phyloP scores from a whole-genome alignment of 2,888 invertebrate species.

The Tipula lateralis region DNA sequence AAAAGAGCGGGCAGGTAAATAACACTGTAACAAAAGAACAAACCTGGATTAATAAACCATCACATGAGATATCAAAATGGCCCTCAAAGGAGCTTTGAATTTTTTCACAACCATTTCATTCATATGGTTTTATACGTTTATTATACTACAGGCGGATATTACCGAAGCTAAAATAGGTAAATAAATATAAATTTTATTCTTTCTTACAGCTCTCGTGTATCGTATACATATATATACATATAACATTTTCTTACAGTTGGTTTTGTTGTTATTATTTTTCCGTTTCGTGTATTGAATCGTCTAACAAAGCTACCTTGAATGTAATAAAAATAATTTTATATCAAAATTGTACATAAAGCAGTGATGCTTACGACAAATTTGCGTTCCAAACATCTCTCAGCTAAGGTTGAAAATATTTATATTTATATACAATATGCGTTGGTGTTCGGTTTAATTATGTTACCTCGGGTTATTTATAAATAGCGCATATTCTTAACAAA shows the following conservation, averaged over 20 bases:
- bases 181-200: constrained; percentile 28
- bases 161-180: constrained; percentile 35
- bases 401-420: too few relatives aligned
- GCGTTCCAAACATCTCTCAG: too few relatives aligned
- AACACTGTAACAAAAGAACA: neutral
- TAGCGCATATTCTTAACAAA: too few relatives aligned
- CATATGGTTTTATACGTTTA: constrained; percentile 35
- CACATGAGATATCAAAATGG: constrained; percentile 34
- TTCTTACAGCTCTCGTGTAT: too few relatives aligned
- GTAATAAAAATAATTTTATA: too few relatives aligned
- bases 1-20: neutral
- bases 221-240: neutral
- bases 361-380: too few relatives aligned
- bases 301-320: too few relatives aligned
- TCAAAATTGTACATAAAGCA: too few relatives aligned
- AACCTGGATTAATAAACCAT: constrained; percentile 29
- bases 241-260: neutral
- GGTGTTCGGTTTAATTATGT: too few relatives aligned
- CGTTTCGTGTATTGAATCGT: neutral
- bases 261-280: neutral
- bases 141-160: constrained; percentile 32
- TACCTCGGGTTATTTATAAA: too few relatives aligned
- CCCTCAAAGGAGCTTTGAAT: constrained; percentile 35
- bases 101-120: constrained; percentile 33
- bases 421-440: too few relatives aligned